Conservation (phyloP, 2,113 vertebrate genomes). For the Strix aluco region DNA sequence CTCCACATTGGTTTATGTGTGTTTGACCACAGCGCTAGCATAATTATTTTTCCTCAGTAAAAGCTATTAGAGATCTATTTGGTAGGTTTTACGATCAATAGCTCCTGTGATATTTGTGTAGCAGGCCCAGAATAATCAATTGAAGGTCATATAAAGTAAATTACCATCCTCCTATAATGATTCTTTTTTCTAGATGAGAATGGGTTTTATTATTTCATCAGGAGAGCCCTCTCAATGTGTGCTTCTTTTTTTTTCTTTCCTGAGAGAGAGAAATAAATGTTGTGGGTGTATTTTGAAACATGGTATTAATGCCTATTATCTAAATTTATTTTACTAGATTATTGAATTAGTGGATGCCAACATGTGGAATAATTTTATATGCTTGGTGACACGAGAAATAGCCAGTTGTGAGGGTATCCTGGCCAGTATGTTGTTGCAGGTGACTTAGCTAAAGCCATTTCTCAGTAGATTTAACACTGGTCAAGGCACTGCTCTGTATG, state of each 20-base stretch:
- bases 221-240: conserved; percentile 61
- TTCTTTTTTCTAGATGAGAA: conserved; percentile 87
- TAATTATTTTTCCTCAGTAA: conserved; percentile 88
- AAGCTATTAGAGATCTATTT: conserved; percentile 92
- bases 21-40: conserved; percentile 83
- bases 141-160: conserved; percentile 91
- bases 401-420: neutral
- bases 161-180: conserved; percentile 88
- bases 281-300: conserved; percentile 60
- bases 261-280: conserved; percentile 65
- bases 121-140: conserved; percentile 89
- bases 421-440: neutral
- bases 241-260: neutral
- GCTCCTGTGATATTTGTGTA: conserved; percentile 92
- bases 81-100: conserved; percentile 91
- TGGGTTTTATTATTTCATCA: conserved; percentile 88
- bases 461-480: conserved; percentile 37
- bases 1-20: conserved; percentile 84
- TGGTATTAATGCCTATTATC: conserved; percentile 71
- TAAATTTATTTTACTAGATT: conserved; percentile 72
- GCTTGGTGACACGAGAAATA: conserved; percentile 69
- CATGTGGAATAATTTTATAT: conserved; percentile 65
- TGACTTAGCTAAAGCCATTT: conserved; percentile 64
- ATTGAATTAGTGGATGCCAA: conserved; percentile 72
- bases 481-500: neutral